Base-by-base conservation (phyloP, 2,797 vertebrate genomes). In the Sebastolobus alascanus region DNA sequence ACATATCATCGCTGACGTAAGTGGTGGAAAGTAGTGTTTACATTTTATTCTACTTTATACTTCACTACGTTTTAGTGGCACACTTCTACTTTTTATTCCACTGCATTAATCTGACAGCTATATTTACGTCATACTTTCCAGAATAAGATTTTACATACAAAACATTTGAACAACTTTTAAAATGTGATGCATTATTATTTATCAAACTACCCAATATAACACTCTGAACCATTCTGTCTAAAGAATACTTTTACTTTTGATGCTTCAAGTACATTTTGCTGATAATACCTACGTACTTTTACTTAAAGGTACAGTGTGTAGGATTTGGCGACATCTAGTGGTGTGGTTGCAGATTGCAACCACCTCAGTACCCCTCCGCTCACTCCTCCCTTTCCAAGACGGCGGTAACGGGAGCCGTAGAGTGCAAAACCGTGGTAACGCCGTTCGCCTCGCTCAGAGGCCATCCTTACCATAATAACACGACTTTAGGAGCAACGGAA, bases 281-380 rank as follows among this genome's bases (percentile, higher is more conserved):
- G 59, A 6, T 54, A 31, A 66, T 18, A 43, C 0, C 40, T 50
- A 20, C 18, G 46, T 50, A 50, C 46, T 50, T 43, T 43, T 43
- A 43, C 40, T 43, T 43, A 7, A 43, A 43, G 6, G 40, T 7
- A 43, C 14, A 43, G 40, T 43, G 40, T 0, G 14, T 43, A 14
- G 40, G 40, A 46, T 46, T 46, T 2, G 0, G 43, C 0, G 7
- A 18, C 43, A 46, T 46, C 16, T 46, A 46, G 16, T 46, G 1
- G 40, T 0, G 2, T 43, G 38, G 38, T 0, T 0, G 0, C 38
- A 40, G 38, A 0, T 43, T 43, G 40, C 6, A 0, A 43, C 0
- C 14, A 16, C 0, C 40, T 16, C 6, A 43, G 40, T 43, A 43
- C 40, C 40, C 40, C 40, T 43, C 40, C 14, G 14, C 40, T 43